phyloP scores from a whole-genome alignment of 53 echinoderm and acorn worm species.

The Luidia sarsii region DNA sequence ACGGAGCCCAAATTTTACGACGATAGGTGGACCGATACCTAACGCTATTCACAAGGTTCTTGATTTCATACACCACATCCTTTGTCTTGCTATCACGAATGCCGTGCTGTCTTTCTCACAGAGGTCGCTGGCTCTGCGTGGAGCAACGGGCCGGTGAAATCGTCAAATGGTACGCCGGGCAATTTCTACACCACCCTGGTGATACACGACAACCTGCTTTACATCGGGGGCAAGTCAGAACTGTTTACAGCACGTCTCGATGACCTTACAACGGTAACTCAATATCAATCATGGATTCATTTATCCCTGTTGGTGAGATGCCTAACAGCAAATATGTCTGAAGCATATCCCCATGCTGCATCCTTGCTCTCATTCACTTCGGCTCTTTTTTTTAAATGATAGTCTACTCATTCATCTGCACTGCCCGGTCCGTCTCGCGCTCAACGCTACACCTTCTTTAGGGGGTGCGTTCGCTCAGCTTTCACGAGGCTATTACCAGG shows the following conservation, averaged over 20 bases:
- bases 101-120: background rate
- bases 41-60: background rate
- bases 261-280: conserved; percentile 8
- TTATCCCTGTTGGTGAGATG: too few relatives aligned
- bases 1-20: background rate
- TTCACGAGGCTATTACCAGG: too few relatives aligned
- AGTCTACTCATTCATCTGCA: too few relatives aligned
- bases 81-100: background rate
- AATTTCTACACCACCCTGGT: conserved; percentile 38
- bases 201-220: background rate
- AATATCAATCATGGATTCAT: too few relatives aligned
- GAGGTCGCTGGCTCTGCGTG: background rate
- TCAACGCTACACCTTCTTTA: background rate
- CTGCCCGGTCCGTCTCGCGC: background rate
- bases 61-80: background rate
- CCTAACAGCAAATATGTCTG: too few relatives aligned
- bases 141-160: background rate
- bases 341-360: too few relatives aligned
- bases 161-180: background rate
- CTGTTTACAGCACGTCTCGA: background rate
- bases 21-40: background rate
- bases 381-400: background rate
- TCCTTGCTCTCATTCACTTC: background rate
- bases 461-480: too few relatives aligned
- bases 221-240: conserved; percentile 19